Conservation (phyloP, 2,113 vertebrate species). For the Sciurus niger region DNA sequence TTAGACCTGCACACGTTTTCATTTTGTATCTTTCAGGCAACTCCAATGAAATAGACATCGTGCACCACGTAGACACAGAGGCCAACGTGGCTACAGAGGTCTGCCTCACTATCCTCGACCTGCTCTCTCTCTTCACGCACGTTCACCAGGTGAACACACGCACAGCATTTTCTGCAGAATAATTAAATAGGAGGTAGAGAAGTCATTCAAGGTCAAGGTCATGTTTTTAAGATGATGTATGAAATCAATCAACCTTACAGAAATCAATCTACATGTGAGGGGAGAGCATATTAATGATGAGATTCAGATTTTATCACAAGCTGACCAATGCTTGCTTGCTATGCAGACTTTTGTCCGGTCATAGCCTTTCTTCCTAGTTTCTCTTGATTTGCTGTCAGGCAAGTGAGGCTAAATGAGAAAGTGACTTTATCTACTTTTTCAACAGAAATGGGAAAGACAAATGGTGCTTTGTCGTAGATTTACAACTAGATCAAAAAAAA, state of each 20-base stretch:
- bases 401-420: neutral
- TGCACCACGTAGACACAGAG: constrained; percentile 95
- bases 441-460: neutral
- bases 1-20: neutral
- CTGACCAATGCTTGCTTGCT: neutral
- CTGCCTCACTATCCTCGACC: constrained; percentile 95
- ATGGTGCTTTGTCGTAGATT: neutral
- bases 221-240: neutral
- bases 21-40: constrained; percentile 85
- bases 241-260: neutral
- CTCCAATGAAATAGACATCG: constrained; percentile 93
- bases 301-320: neutral
- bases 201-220: neutral
- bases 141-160: constrained; percentile 93
- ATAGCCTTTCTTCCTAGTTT: neutral
- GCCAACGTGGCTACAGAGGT: constrained; percentile 97
- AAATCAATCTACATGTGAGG: neutral
- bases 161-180: neutral
- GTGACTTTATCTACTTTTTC: neutral
- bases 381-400: neutral
- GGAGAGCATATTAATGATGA: neutral
- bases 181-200: neutral
- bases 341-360: neutral
- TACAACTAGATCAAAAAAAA: neutral
- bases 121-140: constrained; percentile 95